Conservation (phyloP, 2,113 vertebrate genomes). For the Xenotilapia flavipinnis region DNA sequence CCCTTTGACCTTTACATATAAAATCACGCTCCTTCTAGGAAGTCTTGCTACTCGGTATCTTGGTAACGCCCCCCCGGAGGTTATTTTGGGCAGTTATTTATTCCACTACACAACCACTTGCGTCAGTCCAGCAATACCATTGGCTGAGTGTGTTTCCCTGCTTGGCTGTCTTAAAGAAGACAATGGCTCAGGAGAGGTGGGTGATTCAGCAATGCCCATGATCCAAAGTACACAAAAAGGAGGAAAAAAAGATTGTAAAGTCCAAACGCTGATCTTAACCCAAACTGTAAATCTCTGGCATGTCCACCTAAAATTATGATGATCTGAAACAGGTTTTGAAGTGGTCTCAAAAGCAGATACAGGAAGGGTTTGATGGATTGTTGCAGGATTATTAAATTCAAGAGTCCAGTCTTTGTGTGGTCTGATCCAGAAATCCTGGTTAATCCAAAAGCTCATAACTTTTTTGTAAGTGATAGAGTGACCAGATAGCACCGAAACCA, state of each 20-base stretch:
- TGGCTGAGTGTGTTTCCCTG: neutral
- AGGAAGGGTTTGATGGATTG: neutral
- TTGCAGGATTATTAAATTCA: rapidly evolving
- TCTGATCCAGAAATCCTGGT: neutral
- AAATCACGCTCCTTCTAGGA: neutral
- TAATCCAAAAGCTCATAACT: neutral
- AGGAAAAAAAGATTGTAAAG: neutral
- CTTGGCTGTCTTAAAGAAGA: neutral
- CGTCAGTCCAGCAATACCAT: neutral
- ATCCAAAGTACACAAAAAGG: neutral
- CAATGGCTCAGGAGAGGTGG: neutral
- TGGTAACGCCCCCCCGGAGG: neutral
- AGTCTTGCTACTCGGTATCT: neutral
- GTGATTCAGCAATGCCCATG: neutral
- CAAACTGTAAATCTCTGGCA: neutral
- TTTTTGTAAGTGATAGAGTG: neutral
- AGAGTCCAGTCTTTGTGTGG: neutral
- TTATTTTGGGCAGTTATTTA: neutral
- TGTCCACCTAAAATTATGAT: neutral
- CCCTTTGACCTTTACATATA: neutral
- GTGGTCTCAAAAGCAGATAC: neutral
- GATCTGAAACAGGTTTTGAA: neutral
- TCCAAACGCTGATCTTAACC: neutral
- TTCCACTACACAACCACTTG: neutral
- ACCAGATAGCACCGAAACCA: rapidly evolving